Percentiles rank a stretch among this genome's conserved stretches.
These are phyloP conservation scores for Limnothrissa miodon DNA, from an alignment of 2,113 vertebrate genomes.

Conservation along the genomic window DNA sequence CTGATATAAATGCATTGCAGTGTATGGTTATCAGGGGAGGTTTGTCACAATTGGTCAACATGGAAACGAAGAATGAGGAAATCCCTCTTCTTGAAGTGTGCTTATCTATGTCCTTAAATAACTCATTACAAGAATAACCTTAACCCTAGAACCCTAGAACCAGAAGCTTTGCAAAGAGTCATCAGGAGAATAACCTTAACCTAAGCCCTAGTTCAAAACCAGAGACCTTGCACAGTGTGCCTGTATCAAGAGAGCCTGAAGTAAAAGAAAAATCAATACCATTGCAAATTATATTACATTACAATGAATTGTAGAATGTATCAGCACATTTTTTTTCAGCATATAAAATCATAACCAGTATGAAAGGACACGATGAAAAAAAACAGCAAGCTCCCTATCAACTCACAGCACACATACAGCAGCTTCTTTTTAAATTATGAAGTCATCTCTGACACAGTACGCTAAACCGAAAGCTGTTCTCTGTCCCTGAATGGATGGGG, in stretches of 20 bases:
- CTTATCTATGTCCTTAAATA: neutral
- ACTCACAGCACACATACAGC: neutral
- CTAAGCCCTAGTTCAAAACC: neutral
- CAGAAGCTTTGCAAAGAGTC: too few species aligned
- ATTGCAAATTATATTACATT: neutral
- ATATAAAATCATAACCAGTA: neutral
- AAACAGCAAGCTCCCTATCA: neutral
- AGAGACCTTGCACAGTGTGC: neutral
- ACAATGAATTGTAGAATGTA: neutral
- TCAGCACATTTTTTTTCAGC: neutral
- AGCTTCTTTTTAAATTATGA: neutral
- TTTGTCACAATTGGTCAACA: neutral
- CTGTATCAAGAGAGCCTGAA: neutral
- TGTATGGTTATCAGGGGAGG: neutral
- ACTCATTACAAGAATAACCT: neutral
- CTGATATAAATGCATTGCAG: neutral
- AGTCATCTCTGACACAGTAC: neutral
- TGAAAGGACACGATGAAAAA: neutral
- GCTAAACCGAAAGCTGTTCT: neutral
- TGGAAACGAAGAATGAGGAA: neutral
- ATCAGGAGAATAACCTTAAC: neutral
- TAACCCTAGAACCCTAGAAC: too few species aligned
- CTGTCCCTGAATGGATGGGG: neutral
- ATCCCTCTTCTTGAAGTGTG: neutral
- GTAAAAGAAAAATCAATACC: neutral